phyloP scores from a whole-genome alignment of 2,888 invertebrate genomes.

The Brachyptera putata region DNA sequence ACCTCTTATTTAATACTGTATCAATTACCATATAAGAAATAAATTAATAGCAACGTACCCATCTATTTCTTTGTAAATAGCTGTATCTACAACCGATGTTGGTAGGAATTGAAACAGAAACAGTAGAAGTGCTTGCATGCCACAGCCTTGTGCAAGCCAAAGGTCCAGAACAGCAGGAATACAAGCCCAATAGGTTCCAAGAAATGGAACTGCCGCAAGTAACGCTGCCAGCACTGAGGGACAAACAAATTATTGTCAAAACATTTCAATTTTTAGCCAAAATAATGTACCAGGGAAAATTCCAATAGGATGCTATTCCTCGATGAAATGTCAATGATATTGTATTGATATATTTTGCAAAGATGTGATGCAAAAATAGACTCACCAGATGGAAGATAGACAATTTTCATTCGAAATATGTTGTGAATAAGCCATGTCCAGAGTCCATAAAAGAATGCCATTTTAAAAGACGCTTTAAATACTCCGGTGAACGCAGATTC shows the following conservation, averaged over 20 bases:
- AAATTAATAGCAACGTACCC: too few relatives aligned
- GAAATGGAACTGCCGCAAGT: constrained; percentile 91
- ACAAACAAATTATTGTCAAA: constrained; percentile 6
- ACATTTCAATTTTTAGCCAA: too few relatives aligned
- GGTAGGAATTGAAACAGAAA: constrained; percentile 84
- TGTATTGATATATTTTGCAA: not conserved
- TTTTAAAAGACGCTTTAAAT: constrained; percentile 92
- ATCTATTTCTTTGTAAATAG: constrained; percentile 96
- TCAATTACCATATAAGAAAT: too few relatives aligned
- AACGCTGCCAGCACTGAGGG: constrained; percentile 77
- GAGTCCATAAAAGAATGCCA: constrained; percentile 94
- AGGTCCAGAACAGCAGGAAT: constrained; percentile 92
- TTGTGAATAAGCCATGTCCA: constrained; percentile 99
- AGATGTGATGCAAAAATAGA: too few relatives aligned
- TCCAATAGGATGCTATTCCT: too few relatives aligned
- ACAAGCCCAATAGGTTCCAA: constrained; percentile 94
- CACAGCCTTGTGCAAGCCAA: constrained; percentile 86
- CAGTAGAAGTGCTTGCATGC: constrained; percentile 74
- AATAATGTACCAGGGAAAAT: constrained; percentile 10
- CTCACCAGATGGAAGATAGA: constrained; percentile 88
- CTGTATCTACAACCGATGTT: constrained; percentile 86
- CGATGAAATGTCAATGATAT: not conserved
- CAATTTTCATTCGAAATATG: constrained; percentile 88
- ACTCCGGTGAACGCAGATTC: constrained; percentile 91
- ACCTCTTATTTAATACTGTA: too few relatives aligned